phyloP scores from a whole-genome alignment of 2,888 invertebrate genomes.

The Hirtodrosophila alboralis region DNA sequence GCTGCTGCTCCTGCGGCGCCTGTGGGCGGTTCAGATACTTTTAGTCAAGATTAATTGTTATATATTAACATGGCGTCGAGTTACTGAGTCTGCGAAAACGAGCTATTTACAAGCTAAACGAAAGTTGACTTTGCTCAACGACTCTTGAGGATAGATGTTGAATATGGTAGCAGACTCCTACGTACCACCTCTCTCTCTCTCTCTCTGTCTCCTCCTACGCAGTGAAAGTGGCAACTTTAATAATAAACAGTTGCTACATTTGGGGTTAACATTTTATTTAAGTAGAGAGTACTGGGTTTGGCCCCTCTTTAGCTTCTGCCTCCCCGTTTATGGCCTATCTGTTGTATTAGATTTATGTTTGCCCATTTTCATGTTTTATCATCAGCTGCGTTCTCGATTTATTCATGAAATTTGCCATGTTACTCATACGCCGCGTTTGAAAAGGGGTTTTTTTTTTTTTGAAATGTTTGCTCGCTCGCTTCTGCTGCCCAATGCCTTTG shows the following conservation, averaged over 20 bases:
- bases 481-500: slow-evolving; percentile 47
- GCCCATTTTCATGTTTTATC: slow-evolving; percentile 76
- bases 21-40: slow-evolving; percentile 70
- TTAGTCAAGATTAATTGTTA: slow-evolving; percentile 82
- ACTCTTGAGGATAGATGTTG: slow-evolving; percentile 32
- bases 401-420: slow-evolving; percentile 77
- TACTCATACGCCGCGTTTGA: slow-evolving; percentile 73
- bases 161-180: too few relatives aligned
- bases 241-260: slow-evolving; percentile 50
- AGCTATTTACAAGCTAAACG: slow-evolving; percentile 83
- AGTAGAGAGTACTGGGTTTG: slow-evolving; percentile 23
- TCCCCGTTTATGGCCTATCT: slow-evolving; percentile 65
- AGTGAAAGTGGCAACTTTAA: slow-evolving; percentile 54
- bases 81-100: slow-evolving; percentile 80
- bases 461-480: slow-evolving; percentile 22
- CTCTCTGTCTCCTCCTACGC: too few relatives aligned
- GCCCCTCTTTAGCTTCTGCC: not conserved
- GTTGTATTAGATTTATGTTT: slow-evolving; percentile 65
- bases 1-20: slow-evolving; percentile 20
- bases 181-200: too few relatives aligned
- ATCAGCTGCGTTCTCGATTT: slow-evolving; percentile 78
- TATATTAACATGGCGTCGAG: slow-evolving; percentile 82
- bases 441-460: slow-evolving; percentile 72
- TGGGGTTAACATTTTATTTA: slow-evolving; percentile 65
- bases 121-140: slow-evolving; percentile 79